Evolutionary conservation across 35 echinoderm and acorn worm species (phyloP), one percentile per base, ranked within the genome.

Genomic region (Apostichopus californicus): DNA sequence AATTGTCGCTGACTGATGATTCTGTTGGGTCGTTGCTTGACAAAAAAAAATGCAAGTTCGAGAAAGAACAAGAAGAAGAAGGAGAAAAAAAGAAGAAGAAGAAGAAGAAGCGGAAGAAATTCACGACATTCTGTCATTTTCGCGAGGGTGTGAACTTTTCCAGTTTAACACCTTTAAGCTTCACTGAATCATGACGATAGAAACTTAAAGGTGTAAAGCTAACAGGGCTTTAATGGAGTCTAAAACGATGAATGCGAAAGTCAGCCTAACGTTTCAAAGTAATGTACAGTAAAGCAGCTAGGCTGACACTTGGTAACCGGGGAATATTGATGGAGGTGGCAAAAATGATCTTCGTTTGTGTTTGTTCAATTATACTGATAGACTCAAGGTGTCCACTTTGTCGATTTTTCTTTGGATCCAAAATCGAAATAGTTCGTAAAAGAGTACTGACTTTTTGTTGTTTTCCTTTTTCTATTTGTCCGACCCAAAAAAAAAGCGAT

Each of bases 81-180:
- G 10, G 8, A 53, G 46, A 46, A 46, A 46, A 46, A 46, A 46
- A 4, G 28, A 34, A 34, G 28, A 54, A 11, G 22, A 82, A 82
- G 28, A 82, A 55, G 14, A 24, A 82, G 55, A 53, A 82, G 46
- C 8, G 55, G 46, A 57, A 73, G 18, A 73, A 89, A 68, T 68
- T 89, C 86, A 73, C 86, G 60, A 68, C 86, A 89, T 89, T 73
- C 63, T 73, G 86, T 89, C 86, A 73, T 89, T 89, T 85, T 85
- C 81, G 81, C 57, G 57, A 85, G 81, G 86, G 86, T 72, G 86
- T 89, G 86, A 89, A 89, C 86, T 89, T 73, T 68, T 73, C 86
- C 86, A 89, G 86, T 73, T 89, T 89, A 73, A 89, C 86, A 89
- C 86, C 86, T 89, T 89, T 71, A 89, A 89, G 86, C 86, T 89